Evolutionary conservation across 2,113 vertebrate species (phyloP).

Genomic region (Corapipo altera): DNA sequence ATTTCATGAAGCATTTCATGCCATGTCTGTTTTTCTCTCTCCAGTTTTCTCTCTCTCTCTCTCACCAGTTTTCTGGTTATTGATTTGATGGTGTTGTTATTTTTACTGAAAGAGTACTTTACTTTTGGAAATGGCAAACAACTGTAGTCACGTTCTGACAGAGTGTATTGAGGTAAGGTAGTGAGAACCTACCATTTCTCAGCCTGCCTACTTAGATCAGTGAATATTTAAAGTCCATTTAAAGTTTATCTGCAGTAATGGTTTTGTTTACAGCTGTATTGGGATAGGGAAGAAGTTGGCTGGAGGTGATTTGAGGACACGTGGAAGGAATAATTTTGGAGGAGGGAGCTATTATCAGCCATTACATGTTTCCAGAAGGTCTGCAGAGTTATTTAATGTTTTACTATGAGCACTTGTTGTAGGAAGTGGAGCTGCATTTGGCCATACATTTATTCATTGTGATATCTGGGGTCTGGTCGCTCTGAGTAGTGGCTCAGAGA

Average conservation of each 20-base stretch:
- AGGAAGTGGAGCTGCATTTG: background rate
- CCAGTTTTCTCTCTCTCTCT: background rate
- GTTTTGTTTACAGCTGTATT: background rate
- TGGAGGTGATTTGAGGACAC: background rate
- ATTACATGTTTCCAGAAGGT: background rate
- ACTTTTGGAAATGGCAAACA: background rate
- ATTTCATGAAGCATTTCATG: background rate
- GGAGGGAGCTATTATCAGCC: background rate
- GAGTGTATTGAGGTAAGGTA: background rate
- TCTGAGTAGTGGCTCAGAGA: background rate
- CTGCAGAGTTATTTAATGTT: background rate
- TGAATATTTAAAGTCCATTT: background rate
- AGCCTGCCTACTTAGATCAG: background rate
- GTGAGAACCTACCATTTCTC: background rate
- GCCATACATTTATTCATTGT: background rate
- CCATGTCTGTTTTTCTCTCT: background rate
- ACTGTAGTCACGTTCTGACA: background rate
- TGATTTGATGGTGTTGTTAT: rapidly evolving
- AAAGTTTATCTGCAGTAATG: background rate
- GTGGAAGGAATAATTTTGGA: background rate
- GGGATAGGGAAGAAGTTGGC: background rate
- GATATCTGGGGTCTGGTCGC: rapidly evolving
- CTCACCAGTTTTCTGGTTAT: background rate
- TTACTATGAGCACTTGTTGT: background rate
- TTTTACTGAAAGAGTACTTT: background rate